Base-by-base conservation (phyloP, 2,797 vertebrate genomes). In the Acridotheres tristis region DNA sequence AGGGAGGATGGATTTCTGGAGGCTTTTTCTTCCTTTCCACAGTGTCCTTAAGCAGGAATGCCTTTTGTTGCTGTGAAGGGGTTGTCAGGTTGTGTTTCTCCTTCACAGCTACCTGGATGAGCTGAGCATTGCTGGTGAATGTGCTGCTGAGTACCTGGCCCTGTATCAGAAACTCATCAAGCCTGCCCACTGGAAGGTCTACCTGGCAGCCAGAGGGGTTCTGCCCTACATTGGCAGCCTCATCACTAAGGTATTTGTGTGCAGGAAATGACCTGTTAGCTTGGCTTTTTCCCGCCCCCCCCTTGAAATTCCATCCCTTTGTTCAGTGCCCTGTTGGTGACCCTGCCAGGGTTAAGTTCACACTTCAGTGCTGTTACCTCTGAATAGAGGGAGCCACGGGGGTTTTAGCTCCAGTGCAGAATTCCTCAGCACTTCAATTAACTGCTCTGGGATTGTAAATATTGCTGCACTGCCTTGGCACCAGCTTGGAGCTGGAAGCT, bases 131-230 rank as follows among this genome's bases (percentile, higher is more conserved):
- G 99, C 99, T 23, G 99, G 99, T 2, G 99, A 99, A 90, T 99
- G 99, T 97, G 99, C 99, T 0, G 99, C 99, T 0, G 99, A 99
- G 96, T 99, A 99, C 97, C 96, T 99, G 92, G 98, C 98, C 13
- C 98, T 99, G 78, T 99, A 99, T 93, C 99, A 99, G 98, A 99
- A 99, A 76, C 98, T 99, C 88, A 99, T 99, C 97, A 99, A 99
- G 86, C 99, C 99, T 0, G 98, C 99, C 26, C 99, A 99, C 96
- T 99, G 99, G 99, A 99, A 99, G 94, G 98, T 99, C 88, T 99
- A 99, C 96, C 97, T 99, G 88, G 99, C 99, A 19, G 99, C 99
- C 9, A 98, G 99, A 5, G 99, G 99, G 6, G 99, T 99, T 94
- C 98, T 99, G 92, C 99, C 99, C 40, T 99, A 99, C 13, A 98